These are phyloP conservation scores for Calephelis nemesis DNA, from an alignment of 1,140 invertebrate genomes.

Conservation along the genomic window DNA sequence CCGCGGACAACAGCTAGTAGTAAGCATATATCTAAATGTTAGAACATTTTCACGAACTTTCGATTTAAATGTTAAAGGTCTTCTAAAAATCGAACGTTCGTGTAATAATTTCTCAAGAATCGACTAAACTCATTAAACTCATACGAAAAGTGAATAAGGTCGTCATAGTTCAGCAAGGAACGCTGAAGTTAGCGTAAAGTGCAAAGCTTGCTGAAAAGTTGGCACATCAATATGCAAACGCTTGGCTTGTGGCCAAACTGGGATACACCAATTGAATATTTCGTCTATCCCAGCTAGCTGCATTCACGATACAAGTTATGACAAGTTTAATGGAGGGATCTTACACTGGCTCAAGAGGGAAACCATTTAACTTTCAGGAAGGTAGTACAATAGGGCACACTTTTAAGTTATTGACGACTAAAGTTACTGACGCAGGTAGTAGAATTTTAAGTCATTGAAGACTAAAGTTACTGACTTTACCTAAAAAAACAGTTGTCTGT, in stretches of 20 bases:
- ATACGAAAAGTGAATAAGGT: slow-evolving; percentile 41
- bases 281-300: slow-evolving; percentile 35
- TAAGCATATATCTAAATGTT: too few species aligned
- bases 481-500: too few species aligned
- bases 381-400: neutral
- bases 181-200: slow-evolving; percentile 47
- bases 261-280: slow-evolving; percentile 61
- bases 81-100: too few species aligned
- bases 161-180: slow-evolving; percentile 46
- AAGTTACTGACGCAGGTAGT: too few species aligned
- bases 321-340: slow-evolving; percentile 19
- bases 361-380: slow-evolving; percentile 14
- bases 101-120: neutral
- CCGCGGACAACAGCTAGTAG: too few species aligned
- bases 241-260: slow-evolving; percentile 48
- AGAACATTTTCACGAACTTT: too few species aligned
- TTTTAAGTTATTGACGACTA: neutral
- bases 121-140: slow-evolving; percentile 44
- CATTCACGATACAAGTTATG: slow-evolving; percentile 23
- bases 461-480: too few species aligned
- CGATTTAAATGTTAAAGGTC: too few species aligned
- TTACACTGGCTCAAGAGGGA: slow-evolving; percentile 5
- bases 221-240: slow-evolving; percentile 59
- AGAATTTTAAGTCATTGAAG: too few species aligned
- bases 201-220: slow-evolving; percentile 55